Evolutionary conservation across 2,113 vertebrate genomes (phyloP).

Genomic region (Trichomycterus rosablanca): DNA sequence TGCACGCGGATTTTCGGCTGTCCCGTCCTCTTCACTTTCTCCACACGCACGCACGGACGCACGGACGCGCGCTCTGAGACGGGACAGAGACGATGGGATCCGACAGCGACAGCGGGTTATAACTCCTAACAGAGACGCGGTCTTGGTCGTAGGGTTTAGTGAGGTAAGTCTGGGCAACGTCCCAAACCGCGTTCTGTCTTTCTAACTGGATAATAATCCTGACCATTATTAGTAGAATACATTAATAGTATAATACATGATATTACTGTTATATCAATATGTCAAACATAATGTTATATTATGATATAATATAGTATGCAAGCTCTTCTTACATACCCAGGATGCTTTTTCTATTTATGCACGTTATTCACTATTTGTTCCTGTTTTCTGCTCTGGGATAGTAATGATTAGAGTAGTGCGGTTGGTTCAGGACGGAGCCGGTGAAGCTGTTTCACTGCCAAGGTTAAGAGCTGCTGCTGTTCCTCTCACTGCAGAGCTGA

Average conservation of each 20-base stretch:
- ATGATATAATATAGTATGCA: no score
- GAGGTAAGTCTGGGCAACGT: constrained; percentile 18
- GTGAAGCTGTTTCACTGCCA: neutral
- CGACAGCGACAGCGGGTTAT: constrained; percentile 1
- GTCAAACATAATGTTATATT: no score
- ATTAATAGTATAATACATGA: no score
- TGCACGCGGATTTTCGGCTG: neutral
- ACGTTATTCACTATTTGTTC: neutral
- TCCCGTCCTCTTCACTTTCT: neutral
- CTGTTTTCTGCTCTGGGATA: no score
- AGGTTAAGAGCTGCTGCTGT: neutral
- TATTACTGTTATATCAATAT: no score
- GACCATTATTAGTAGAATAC: no score
- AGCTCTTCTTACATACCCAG: no score
- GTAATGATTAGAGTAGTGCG: no score
- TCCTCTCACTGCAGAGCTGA: neutral
- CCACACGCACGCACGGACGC: constrained; percentile 5
- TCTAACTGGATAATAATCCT: no score
- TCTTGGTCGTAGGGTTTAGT: neutral
- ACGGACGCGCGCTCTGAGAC: neutral
- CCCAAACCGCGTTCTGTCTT: neutral
- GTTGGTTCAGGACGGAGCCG: constrained; percentile 5
- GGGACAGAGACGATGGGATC: constrained; percentile 13
- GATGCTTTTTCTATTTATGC: no score
- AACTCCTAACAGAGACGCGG: no score